A percentile compares a stretch with the other conserved stretches of the same genome.
Conservation (phyloP, 2,113 vertebrate genomes). For the Clarias magur region DNA sequence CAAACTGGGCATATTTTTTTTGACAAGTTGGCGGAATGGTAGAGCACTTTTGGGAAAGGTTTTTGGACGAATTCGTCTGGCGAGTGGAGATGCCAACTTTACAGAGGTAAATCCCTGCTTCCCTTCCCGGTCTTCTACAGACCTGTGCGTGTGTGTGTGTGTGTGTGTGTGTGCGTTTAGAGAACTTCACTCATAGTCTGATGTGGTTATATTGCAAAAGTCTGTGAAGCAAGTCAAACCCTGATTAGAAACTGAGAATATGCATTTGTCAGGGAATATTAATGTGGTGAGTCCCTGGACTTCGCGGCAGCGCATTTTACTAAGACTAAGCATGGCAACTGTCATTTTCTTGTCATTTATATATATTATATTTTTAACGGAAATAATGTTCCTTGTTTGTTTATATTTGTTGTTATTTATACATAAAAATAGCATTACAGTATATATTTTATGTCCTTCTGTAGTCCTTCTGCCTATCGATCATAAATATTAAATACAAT, state of each 20-base stretch:
- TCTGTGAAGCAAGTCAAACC: background rate
- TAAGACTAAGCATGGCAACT: background rate
- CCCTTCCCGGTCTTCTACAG: background rate
- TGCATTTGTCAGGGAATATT: background rate
- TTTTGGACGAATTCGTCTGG: constrained; percentile 49
- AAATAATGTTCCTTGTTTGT: background rate
- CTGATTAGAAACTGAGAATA: background rate
- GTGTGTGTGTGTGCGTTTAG: background rate
- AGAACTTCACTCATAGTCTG: background rate
- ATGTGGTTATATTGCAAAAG: background rate
- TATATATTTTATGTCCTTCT: background rate
- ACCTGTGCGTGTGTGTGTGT: background rate
- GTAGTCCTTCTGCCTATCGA: background rate
- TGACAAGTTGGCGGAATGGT: constrained; percentile 62
- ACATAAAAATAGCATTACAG: too few species aligned
- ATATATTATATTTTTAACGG: background rate
- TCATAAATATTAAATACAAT: background rate
- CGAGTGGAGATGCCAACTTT: constrained; percentile 59
- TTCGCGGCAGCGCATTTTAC: background rate
- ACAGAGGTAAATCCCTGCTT: constrained; percentile 65
- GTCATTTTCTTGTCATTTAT: background rate
- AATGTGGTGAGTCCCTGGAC: background rate
- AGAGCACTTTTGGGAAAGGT: constrained; percentile 48
- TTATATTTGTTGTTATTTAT: background rate
- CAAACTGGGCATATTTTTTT: constrained; percentile 50